Evolutionary conservation across 1,140 invertebrate genomes (phyloP), one percentile per base, ranked within the genome.

Genomic region (Campoletis sonorensis): DNA sequence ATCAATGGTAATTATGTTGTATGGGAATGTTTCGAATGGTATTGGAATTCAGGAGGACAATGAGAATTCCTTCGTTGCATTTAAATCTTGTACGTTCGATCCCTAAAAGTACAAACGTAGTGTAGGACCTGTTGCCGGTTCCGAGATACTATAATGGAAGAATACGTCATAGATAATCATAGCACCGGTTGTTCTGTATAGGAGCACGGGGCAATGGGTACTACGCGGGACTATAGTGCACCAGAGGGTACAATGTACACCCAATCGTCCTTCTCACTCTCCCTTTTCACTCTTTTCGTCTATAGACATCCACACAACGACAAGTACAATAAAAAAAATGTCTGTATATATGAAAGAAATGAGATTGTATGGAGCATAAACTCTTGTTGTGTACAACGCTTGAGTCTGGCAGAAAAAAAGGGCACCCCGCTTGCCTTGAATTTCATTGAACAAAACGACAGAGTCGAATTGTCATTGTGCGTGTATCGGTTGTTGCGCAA

Each of bases 151-250:
- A 88, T 88, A 87, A 88, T 88, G 86, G 86, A 90, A 90, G 86
- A 89, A 89, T 86, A 79, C 87, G 84, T 88, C 87, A 86, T 87
- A 88, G 87, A 90, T 88, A 89, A 91, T 90, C 86, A 86, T 88
- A 87, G 87, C 83, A 82, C 83, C 81, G 82, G 84, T 84, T 77
- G 82, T 81, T 85, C 79, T 84, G 83, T 88, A 79, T 81, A 68
- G 78, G 45, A 76, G 81, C 54, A 54, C 49, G 49, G 73, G 84
- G 87, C 83, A 86, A 89, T 87, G 86, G 87, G 86, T 84, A 80
- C 85, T 81, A 61, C 33, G 75, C 85, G 87, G 86, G 83, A 80
- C 85, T 82, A 72, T 51, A 75, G 67, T 75, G 61, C 61, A 30
- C 72, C 33, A 75, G n/a, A n/a, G 8, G 26, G 37, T 75, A 58